Base-by-base conservation (phyloP, 2,113 vertebrate genomes). In the Azemiops feae region DNA sequence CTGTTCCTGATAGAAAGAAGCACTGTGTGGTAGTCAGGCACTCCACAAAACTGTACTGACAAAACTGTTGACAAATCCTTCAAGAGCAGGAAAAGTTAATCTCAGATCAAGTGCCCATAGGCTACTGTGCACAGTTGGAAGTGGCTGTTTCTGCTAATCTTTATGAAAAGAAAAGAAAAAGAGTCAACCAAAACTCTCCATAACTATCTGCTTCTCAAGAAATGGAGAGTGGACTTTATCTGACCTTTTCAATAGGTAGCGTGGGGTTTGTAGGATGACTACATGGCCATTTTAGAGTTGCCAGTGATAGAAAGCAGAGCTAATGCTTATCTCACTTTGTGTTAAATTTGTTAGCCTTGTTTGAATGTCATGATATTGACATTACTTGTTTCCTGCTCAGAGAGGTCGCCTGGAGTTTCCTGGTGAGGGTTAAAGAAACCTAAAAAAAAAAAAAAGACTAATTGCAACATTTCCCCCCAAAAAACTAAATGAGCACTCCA, bases 211-310 rank as follows among this genome's bases (percentile, higher is more conserved):
- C 54, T 93, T 4, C 8, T 95, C 87, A 92, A 39, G 91, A 93
- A 92, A 90, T 81, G 92, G 92, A 88, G 94, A 25, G 58, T 96
- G 95, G 96, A 96, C 96, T 96, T 95, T 95, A 34, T 52, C 53
- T 95, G 95, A 96, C 95, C 96, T 95, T 96, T 95, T 69, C 45
- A 93, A 81, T 53, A 94, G 88, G 55, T 94, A 85, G 94, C 57
- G 54, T 94, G 91, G 89, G 22, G 86, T 53, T 52, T 45, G 94
- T 92, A 94, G 92, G 93, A 88, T 95, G 94, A 95, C 89, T 94
- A 90, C 85, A 30, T 55, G 81, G 39, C 92, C 16, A 12, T 92
- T 94, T 91, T 90, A 53, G 89, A 94, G 47, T 16, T 47, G 1
- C 90, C 45, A 6, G 0, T 93, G 95, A 96, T 57, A 92, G 95